phyloP scores from a whole-genome alignment of 2,113 vertebrate genomes.

The Lethenteron reissneri region DNA sequence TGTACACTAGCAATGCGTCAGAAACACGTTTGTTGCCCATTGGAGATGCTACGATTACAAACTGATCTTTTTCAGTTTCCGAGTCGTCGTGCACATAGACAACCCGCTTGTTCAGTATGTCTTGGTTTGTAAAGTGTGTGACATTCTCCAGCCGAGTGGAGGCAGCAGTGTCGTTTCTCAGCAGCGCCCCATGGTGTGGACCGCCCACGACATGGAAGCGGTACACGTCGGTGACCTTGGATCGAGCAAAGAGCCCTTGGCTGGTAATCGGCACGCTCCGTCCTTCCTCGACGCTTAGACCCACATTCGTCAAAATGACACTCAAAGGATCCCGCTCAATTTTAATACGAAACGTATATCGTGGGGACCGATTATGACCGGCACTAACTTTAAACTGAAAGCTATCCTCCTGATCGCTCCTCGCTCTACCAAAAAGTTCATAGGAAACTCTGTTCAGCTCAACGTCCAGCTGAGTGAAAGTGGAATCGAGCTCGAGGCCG shows the following conservation, averaged over 20 bases:
- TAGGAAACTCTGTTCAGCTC: too few species aligned
- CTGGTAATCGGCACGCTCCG: conserved; percentile 48
- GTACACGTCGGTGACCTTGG: conserved; percentile 29
- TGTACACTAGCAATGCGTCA: too few species aligned
- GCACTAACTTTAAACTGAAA: too few species aligned
- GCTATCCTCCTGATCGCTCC: too few species aligned
- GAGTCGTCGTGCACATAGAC: conserved; percentile 60
- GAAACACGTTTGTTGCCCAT: too few species aligned
- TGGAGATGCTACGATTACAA: conserved; percentile 27
- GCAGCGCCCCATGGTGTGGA: conserved; percentile 43
- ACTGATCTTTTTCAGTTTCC: conserved; percentile 38
- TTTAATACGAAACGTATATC: too few species aligned
- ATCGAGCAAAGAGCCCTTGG: conserved; percentile 37
- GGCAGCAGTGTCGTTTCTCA: conserved; percentile 13
- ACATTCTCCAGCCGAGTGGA: conserved; percentile 18
- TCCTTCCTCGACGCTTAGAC: conserved; percentile 44
- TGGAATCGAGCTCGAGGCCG: too few species aligned
- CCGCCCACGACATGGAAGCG: conserved; percentile 33
- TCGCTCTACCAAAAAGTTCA: too few species aligned
- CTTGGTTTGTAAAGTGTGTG: conserved; percentile 35
- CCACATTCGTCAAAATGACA: conserved; percentile 39
- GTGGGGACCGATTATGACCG: too few species aligned
- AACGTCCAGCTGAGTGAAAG: too few species aligned
- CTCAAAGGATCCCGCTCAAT: not conserved
- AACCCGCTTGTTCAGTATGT: conserved; percentile 32